phyloP scores from a whole-genome alignment of 1,140 invertebrate genomes.

The Drosophila trapezifrons region DNA sequence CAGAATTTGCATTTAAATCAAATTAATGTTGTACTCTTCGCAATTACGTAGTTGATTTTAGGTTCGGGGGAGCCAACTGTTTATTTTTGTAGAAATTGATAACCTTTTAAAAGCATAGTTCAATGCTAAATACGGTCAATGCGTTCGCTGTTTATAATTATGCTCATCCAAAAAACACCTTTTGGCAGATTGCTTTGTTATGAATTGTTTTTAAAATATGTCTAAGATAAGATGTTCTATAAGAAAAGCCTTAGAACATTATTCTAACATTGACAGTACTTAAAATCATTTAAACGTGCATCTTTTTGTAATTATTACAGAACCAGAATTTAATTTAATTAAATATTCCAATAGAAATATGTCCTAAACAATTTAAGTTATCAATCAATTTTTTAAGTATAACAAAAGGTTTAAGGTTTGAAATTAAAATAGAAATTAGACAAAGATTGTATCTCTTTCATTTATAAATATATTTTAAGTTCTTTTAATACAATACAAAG shows the following conservation, averaged over 20 bases:
- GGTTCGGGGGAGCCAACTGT: constrained; percentile 3
- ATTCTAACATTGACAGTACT: not conserved
- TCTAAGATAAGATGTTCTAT: not conserved
- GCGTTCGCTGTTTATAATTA: constrained; percentile 30
- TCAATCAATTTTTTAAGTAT: too few relatives aligned
- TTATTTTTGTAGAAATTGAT: constrained; percentile 41
- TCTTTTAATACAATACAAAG: not conserved
- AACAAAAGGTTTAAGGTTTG: too few relatives aligned
- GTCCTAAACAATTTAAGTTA: too few relatives aligned
- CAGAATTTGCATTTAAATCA: constrained; percentile 8
- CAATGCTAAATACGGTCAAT: constrained; percentile 71
- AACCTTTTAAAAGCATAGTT: constrained; percentile 59
- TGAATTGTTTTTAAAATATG: not conserved
- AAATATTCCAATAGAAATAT: not conserved
- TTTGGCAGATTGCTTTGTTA: not conserved
- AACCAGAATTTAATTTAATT: not conserved
- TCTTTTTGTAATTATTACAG: too few relatives aligned
- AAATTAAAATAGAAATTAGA: too few relatives aligned
- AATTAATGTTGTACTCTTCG: constrained; percentile 6
- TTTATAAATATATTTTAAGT: too few relatives aligned
- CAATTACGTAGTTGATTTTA: constrained; percentile 18
- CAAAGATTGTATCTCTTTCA: too few relatives aligned
- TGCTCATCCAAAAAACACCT: constrained; percentile 10
- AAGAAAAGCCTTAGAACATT: not conserved
- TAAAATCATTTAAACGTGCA: not conserved